phyloP scores from a whole-genome alignment of 2,888 invertebrate genomes.

The Pristionchus fissidentatus region DNA sequence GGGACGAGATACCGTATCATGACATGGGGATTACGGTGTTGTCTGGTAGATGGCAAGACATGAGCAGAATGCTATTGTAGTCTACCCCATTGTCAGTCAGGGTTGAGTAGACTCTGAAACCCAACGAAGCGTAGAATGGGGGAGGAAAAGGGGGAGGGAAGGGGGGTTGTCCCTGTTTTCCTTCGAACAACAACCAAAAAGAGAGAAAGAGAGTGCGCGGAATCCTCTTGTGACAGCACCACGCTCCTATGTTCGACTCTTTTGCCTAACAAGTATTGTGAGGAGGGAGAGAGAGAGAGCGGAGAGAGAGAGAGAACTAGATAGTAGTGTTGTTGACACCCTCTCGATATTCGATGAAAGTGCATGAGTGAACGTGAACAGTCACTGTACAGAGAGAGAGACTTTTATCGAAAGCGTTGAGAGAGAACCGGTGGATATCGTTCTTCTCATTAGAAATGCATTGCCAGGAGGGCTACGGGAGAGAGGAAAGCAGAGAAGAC shows the following conservation, averaged over 20 bases:
- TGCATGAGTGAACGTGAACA: background rate
- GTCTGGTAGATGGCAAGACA: too few relatives aligned
- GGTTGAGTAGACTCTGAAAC: too few relatives aligned
- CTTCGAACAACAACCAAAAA: constrained; percentile 14
- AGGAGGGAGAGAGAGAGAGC: background rate
- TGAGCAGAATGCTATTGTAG: too few relatives aligned
- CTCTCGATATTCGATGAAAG: too few relatives aligned
- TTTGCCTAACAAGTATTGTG: constrained; percentile 3
- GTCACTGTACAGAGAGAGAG: too few relatives aligned
- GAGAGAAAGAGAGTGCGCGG: constrained; percentile 8
- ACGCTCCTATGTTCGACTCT: background rate
- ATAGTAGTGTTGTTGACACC: too few relatives aligned
- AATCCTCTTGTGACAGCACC: constrained; percentile 6
- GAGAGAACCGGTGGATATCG: too few relatives aligned
- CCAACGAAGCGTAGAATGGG: constrained; percentile 17
- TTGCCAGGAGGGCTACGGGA: background rate
- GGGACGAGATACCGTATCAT: too few relatives aligned
- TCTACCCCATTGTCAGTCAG: too few relatives aligned
- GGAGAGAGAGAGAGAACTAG: background rate
- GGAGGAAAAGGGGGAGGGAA: background rate
- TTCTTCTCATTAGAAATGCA: too few relatives aligned
- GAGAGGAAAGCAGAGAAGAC: background rate
- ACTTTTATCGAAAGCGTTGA: too few relatives aligned
- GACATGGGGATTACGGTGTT: too few relatives aligned
- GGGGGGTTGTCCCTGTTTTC: constrained; percentile 9